Evolutionary conservation across 2,888 invertebrate species (phyloP), one percentile per base, ranked within the genome.

Genomic region (Pyrrhosoma nymphula): DNA sequence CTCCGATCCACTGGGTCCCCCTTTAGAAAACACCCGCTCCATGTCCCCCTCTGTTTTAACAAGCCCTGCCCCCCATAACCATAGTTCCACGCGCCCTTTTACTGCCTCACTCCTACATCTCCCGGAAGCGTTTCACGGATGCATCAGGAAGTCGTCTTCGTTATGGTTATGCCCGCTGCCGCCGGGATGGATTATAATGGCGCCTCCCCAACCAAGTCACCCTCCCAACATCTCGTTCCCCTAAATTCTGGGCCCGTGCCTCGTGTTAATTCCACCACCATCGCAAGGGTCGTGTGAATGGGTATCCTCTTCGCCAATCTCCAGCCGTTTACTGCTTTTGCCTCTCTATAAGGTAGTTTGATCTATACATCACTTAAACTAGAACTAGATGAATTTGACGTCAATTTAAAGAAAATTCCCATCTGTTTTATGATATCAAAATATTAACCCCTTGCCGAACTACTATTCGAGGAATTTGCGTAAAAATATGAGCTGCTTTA

Each of bases 81-180:
- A n/a, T n/a, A n/a, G n/a, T n/a, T n/a, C n/a, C 69, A n/a, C 23
- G 69, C 69, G 12, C 12, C 69, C n/a, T 20, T 20, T 60, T 14
- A 14, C 60, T 2, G 60, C 69, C 69, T 26, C 8, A 26, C n/a
- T 26, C 35, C 82, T 16, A 82, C 35, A 16, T 82, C 82, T 82
- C 82, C 82, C 82, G 82, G 82, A 82, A 82, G 14, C 35, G 82
- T 30, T 82, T 82, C 82, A 82, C 35, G 35, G 82, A 30, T 82
- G 82, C 82, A 35, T 82, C 82, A 82, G 82, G 82, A 82, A 82
- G 82, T 82, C 82, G 35, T 47, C 47, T 2, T 47, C 82, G 30
- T 35, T 3, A 82, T 30, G 82, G 82, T 82, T 82, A 82, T 35
- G 35, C 82, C 47, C 47, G 47, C 47, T 8, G 47, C 47, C 47